phyloP scores from a whole-genome alignment of 2,797 vertebrate genomes.

The Paguma larvata region DNA sequence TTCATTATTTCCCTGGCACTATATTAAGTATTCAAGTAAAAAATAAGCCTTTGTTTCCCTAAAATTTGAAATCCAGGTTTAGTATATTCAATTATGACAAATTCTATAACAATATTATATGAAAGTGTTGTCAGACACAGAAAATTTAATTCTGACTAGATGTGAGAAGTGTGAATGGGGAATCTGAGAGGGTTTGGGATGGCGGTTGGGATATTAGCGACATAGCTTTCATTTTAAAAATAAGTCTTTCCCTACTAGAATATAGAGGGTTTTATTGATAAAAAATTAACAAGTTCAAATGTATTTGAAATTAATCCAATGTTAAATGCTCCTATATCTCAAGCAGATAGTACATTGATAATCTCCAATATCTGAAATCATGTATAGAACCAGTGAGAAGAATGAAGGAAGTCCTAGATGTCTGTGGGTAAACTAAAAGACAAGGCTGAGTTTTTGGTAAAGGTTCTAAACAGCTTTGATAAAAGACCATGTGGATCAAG shows the following conservation, averaged over 20 bases:
- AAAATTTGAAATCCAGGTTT: neutral
- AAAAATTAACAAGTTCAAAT: slow-evolving; percentile 19
- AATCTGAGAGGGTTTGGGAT: neutral
- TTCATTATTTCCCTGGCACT: neutral
- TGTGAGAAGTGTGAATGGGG: neutral
- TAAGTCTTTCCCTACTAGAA: neutral
- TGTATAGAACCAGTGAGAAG: neutral
- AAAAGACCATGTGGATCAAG: slow-evolving; percentile 9
- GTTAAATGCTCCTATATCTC: neutral
- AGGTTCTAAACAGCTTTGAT: slow-evolving; percentile 31
- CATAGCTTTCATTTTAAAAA: neutral
- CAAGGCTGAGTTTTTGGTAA: neutral
- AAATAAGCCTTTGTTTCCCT: neutral
- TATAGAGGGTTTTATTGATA: neutral
- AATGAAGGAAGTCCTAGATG: neutral
- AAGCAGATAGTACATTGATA: neutral
- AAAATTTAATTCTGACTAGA: neutral
- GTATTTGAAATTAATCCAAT: slow-evolving; percentile 4
- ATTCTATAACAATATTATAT: neutral
- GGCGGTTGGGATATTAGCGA: neutral
- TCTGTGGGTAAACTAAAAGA: neutral
- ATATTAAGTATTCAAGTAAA: neutral
- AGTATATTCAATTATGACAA: neutral
- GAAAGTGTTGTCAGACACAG: neutral
- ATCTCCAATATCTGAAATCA: neutral